Percentiles rank a stretch among this genome's conserved stretches.
These are phyloP conservation scores for Cryptophagus acutangulus DNA, from an alignment of 2,888 invertebrate species.

Conservation along the genomic window DNA sequence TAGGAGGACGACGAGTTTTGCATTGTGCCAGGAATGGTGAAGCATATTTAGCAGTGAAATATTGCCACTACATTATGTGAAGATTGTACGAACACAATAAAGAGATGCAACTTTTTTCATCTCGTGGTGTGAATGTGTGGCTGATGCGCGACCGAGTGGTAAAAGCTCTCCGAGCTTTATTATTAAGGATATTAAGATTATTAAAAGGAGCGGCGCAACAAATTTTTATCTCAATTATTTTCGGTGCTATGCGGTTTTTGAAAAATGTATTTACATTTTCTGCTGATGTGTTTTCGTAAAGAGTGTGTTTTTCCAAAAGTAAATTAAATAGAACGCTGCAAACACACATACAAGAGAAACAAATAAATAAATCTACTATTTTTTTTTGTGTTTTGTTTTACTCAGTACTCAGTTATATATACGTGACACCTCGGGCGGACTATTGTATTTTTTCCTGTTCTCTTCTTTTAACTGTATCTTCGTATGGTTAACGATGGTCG, in stretches of 20 bases:
- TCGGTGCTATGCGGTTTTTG: too few species aligned
- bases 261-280: too few species aligned
- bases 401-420: constrained; percentile 5
- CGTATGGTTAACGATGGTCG: constrained; percentile 18
- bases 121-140: too few species aligned
- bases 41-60: neutral
- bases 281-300: too few species aligned
- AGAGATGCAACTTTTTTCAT: neutral
- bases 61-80: neutral
- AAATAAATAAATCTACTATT: constrained; percentile 9
- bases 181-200: too few species aligned
- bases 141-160: too few species aligned
- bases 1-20: neutral
- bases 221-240: too few species aligned
- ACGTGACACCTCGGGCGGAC: constrained; percentile 18
- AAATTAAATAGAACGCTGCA: neutral
- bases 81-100: neutral
- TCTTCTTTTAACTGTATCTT: constrained; percentile 20
- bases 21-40: too few species aligned
- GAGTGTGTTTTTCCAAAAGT: too few species aligned
- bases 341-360: constrained; percentile 8
- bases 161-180: too few species aligned
- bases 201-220: too few species aligned
- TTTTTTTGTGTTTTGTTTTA: too few species aligned
- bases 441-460: constrained; percentile 15